Conservation (phyloP, 2,888 invertebrate genomes). For the Therioaphis trifolii region DNA sequence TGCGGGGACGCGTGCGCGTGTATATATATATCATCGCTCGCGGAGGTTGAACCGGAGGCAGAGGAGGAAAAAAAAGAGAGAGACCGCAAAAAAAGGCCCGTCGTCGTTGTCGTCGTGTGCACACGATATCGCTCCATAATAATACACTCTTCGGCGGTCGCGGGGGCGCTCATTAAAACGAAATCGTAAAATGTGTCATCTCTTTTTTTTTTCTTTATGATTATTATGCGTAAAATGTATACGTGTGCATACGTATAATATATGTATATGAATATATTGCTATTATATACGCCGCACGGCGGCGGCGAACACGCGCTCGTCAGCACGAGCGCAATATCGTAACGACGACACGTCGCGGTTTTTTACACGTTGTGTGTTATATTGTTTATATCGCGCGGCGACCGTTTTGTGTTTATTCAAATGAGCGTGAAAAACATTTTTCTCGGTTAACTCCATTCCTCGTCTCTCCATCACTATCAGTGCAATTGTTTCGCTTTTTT, state of each 20-base stretch:
- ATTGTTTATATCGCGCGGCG: background rate
- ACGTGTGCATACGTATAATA: too few species aligned
- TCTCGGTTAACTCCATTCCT: slow-evolving; percentile 44
- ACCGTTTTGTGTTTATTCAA: slow-evolving; percentile 57
- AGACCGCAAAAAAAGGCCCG: background rate
- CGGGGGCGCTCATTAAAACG: slow-evolving; percentile 42
- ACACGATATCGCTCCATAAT: too few species aligned
- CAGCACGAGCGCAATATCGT: too few species aligned
- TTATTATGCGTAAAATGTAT: too few species aligned
- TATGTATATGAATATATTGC: too few species aligned
- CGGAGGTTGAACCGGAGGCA: background rate
- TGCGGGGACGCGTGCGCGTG: background rate
- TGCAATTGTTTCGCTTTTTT: slow-evolving; percentile 45
- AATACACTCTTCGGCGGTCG: background rate
- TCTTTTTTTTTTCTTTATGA: too few species aligned
- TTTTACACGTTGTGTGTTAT: slow-evolving; percentile 40
- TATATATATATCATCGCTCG: background rate
- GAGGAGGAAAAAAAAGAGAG: background rate
- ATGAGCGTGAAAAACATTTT: slow-evolving; percentile 61
- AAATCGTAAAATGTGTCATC: slow-evolving; percentile 17
- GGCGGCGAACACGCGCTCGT: background rate
- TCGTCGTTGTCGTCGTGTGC: too few species aligned
- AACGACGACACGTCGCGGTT: slow-evolving; percentile 35
- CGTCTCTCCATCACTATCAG: slow-evolving; percentile 57
- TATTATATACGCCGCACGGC: background rate